Percentiles rank a stretch among this genome's conserved stretches.
These are phyloP conservation scores for Cyprinodon variegatus DNA, from an alignment of 2,113 vertebrate genomes.

Conservation along the genomic window DNA sequence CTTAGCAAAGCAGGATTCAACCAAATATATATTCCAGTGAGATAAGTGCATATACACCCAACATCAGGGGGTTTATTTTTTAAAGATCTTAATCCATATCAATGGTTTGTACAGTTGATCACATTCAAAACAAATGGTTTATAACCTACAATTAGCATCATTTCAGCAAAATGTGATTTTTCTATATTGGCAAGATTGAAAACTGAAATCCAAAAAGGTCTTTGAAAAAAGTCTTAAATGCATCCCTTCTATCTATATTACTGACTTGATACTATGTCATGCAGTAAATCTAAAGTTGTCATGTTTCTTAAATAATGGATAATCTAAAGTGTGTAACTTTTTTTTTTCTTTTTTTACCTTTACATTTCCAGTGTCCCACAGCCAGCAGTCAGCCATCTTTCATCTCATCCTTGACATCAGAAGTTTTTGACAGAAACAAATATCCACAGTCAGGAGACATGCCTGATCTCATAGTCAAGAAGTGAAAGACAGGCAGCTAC, in stretches of 20 bases:
- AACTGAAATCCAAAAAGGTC: too few relatives aligned
- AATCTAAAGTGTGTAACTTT: neutral
- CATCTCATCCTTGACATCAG: slow-evolving; percentile 32
- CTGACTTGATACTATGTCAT: neutral
- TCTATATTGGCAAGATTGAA: too few relatives aligned
- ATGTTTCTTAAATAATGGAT: neutral
- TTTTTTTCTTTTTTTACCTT: neutral
- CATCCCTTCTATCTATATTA: too few relatives aligned
- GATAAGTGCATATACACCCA: too few relatives aligned
- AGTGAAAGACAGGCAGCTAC: slow-evolving; percentile 43
- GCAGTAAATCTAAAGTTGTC: neutral
- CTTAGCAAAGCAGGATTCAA: too few relatives aligned
- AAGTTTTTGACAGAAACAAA: slow-evolving; percentile 60
- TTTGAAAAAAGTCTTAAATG: neutral
- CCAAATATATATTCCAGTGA: too few relatives aligned
- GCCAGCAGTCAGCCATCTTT: slow-evolving; percentile 15
- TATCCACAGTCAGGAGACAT: slow-evolving; percentile 50
- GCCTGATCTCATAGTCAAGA: slow-evolving; percentile 47
- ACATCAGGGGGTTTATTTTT: too few relatives aligned
- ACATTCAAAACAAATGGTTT: too few relatives aligned
- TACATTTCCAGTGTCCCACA: neutral
- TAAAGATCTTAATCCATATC: too few relatives aligned
- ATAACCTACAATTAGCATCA: too few relatives aligned
- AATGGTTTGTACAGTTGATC: too few relatives aligned
- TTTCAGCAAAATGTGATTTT: too few relatives aligned